Base-by-base conservation (phyloP, 2,888 invertebrate species). In the Rhagonycha lutea region DNA sequence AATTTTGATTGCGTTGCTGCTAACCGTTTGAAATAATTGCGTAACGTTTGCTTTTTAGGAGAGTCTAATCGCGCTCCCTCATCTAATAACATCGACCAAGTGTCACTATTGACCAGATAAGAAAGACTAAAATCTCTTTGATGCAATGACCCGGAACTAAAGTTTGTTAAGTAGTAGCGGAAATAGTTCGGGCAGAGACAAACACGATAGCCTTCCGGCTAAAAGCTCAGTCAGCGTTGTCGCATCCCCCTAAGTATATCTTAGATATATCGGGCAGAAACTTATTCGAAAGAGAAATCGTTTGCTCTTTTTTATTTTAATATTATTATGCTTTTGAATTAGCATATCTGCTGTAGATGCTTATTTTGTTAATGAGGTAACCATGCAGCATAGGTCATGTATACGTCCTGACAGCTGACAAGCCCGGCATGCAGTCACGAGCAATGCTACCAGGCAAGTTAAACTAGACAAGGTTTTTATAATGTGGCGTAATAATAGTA, bases 141-240 rank as follows among this genome's bases (percentile, higher is more conserved):
- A 82, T 72, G 81, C 82, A 82, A 83, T 83, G 83, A 83, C 81
- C 81, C 82, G 82, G 83, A 83, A 83, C 81, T 79, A 77, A 79
- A 80, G 80, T 82, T 82, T 81, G 82, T 81, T 81, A 83, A 84
- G 81, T 82, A 82, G 80, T 73, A 79, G 82, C 83, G 84, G 84
- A 84, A 85, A 83, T 80, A 79, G 83, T 79, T 81, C 82, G 79
- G 81, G 79, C 80, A 77, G 82, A 80, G 83, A 84, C 83, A 83
- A 83, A 83, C 83, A 81, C 82, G 77, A 73, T 73, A 79, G 78
- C 79, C 82, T 83, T 84, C 84, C 83, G 83, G 82, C 62, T 65
- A 70, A 78, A 74, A 79, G 84, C 84, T 74, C 79, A 77, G 80
- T 80, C 81, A 82, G 82, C 82, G 77, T 74, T 75, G 73, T 72